These are phyloP conservation scores for Lepisosteus oculatus DNA, from an alignment of 2,113 vertebrate genomes.

Conservation along the genomic window DNA sequence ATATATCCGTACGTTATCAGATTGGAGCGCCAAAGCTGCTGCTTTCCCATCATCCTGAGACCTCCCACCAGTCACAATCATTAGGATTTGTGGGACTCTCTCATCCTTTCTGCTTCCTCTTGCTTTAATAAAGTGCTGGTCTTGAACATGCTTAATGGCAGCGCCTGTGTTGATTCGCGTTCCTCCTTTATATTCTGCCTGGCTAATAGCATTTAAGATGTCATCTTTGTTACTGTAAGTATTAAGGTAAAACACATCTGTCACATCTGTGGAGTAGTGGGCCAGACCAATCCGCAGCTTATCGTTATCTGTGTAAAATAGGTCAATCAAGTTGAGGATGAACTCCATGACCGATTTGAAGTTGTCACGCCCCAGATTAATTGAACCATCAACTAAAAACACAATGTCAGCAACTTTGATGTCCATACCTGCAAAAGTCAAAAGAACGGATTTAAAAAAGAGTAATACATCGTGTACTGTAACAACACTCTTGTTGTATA, in stretches of 20 bases:
- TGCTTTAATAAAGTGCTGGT: slow-evolving; percentile 78
- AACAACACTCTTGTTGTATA: no score
- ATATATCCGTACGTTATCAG: slow-evolving; percentile 76
- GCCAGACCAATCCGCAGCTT: slow-evolving; percentile 81
- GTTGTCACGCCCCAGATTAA: slow-evolving; percentile 77
- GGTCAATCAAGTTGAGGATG: slow-evolving; percentile 75
- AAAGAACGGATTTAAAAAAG: slow-evolving; percentile 8
- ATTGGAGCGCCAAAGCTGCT: slow-evolving; percentile 70
- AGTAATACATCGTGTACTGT: not conserved
- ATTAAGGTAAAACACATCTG: slow-evolving; percentile 84
- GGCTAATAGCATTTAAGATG: slow-evolving; percentile 72
- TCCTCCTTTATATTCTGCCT: slow-evolving; percentile 82
- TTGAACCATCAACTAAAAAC: slow-evolving; percentile 92
- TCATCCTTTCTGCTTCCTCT: slow-evolving; percentile 82
- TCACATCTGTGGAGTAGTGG: slow-evolving; percentile 85
- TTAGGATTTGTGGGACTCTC: slow-evolving; percentile 82
- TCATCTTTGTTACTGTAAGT: slow-evolving; percentile 71
- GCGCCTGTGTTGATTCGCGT: slow-evolving; percentile 72
- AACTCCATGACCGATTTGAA: slow-evolving; percentile 82
- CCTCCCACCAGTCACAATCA: slow-evolving; percentile 81
- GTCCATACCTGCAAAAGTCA: slow-evolving; percentile 12
- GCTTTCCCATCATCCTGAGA: slow-evolving; percentile 75
- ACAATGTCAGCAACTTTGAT: slow-evolving; percentile 88
- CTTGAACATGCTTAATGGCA: slow-evolving; percentile 77
- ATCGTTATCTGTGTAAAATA: slow-evolving; percentile 73